phyloP scores from a whole-genome alignment of 2,797 vertebrate genomes.

The Lacerta bilineata region DNA sequence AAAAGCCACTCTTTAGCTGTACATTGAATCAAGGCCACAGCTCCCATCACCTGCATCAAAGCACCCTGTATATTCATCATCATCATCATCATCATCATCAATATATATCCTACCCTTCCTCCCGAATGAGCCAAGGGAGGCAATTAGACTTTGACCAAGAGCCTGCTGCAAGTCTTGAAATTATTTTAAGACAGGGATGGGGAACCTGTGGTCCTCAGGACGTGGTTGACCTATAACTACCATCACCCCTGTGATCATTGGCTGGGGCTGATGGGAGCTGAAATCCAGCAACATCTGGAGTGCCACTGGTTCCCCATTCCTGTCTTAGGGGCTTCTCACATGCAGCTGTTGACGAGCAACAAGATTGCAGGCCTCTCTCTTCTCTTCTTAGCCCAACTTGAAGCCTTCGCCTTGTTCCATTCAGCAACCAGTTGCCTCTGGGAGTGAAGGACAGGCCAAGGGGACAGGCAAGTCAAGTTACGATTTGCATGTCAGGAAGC shows the following conservation, averaged over 20 bases:
- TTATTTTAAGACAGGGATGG: background rate
- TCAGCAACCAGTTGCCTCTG: conserved; percentile 3
- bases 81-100: too few species aligned
- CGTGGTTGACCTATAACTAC: too few species aligned
- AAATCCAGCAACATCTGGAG: too few species aligned
- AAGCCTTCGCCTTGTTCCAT: background rate
- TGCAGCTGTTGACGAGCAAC: background rate
- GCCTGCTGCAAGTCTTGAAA: background rate
- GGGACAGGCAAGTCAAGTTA: conserved; percentile 68
- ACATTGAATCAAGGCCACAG: background rate
- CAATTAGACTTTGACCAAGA: conserved; percentile 3
- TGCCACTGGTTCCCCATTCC: too few species aligned
- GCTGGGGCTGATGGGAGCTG: too few species aligned
- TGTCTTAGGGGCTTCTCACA: conserved; percentile 5
- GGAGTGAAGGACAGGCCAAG: conserved; percentile 22
- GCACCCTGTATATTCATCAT: too few species aligned
- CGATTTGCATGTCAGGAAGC: conserved; percentile 53
- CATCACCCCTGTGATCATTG: too few species aligned
- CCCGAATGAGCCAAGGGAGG: too few species aligned
- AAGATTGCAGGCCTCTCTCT: background rate
- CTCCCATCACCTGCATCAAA: background rate
- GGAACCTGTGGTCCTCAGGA: background rate
- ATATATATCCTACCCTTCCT: too few species aligned
- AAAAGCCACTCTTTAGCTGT: background rate
- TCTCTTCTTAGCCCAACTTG: background rate